Evolutionary conservation across 1,140 invertebrate species (phyloP).

Genomic region (Lerema accius): DNA sequence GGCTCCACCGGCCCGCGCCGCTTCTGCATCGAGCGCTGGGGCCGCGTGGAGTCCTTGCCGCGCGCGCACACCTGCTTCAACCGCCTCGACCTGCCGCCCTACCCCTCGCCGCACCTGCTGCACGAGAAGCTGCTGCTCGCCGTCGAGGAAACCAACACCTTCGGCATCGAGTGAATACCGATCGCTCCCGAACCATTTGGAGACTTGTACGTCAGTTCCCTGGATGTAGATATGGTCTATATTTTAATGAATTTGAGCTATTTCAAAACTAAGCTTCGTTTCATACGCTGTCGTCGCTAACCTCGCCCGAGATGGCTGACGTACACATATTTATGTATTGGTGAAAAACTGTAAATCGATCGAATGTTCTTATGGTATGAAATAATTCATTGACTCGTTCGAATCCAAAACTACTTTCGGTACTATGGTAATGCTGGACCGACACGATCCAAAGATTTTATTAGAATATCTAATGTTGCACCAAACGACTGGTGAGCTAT

Average conservation of each 20-base stretch:
- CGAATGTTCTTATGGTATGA: not conserved
- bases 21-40: slow-evolving; percentile 99
- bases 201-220: too few relatives aligned
- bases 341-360: too few relatives aligned
- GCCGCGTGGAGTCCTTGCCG: slow-evolving; percentile 95
- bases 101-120: slow-evolving; percentile 95
- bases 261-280: too few relatives aligned
- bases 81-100: slow-evolving; percentile 96
- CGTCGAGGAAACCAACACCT: slow-evolving; percentile 98
- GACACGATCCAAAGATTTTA: too few relatives aligned
- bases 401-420: not conserved
- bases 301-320: too few relatives aligned
- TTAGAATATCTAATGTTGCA: too few relatives aligned
- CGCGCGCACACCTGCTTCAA: slow-evolving; percentile 99
- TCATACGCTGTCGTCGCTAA: too few relatives aligned
- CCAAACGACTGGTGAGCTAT: not conserved
- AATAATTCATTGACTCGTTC: not conserved
- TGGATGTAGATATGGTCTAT: not conserved
- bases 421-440: too few relatives aligned
- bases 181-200: too few relatives aligned
- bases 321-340: too few relatives aligned
- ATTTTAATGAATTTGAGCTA: too few relatives aligned
- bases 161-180: slow-evolving; percentile 95
- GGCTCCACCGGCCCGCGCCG: slow-evolving; percentile 97
- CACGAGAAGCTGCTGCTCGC: slow-evolving; percentile 97